Evolutionary conservation across 2,888 invertebrate species (phyloP).

Genomic region (Autographa gamma): DNA sequence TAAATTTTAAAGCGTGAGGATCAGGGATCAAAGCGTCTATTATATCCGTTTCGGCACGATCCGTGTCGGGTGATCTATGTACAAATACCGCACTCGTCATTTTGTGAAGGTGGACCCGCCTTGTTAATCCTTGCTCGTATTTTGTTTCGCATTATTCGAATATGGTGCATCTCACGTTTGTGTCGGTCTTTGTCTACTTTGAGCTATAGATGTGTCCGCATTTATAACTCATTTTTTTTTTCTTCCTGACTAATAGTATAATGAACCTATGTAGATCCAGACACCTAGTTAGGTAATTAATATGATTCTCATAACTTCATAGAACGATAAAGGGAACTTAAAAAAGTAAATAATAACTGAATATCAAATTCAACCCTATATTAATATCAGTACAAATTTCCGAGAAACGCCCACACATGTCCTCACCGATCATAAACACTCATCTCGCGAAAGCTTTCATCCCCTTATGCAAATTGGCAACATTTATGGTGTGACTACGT

Average conservation of each 20-base stretch:
- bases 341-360: neutral
- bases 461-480: constrained; percentile 84
- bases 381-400: constrained; percentile 61
- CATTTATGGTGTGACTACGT: constrained; percentile 73
- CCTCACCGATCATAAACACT: constrained; percentile 78
- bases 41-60: constrained; percentile 77
- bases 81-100: constrained; percentile 53
- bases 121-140: constrained; percentile 45
- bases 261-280: no score
- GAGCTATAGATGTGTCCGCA: no score
- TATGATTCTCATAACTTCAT: no score
- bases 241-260: no score
- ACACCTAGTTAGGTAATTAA: no score
- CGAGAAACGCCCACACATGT: constrained; percentile 41
- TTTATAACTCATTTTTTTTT: no score
- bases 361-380: constrained; percentile 37
- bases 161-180: neutral
- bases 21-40: constrained; percentile 68
- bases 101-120: constrained; percentile 29
- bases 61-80: constrained; percentile 50
- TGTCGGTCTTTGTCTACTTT: no score
- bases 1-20: constrained; percentile 70
- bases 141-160: constrained; percentile 33
- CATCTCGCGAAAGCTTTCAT: constrained; percentile 80
- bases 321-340: no score